A percentile compares a stretch with the other conserved stretches of the same genome.
These are phyloP conservation scores for Cerceris ruficornis DNA, from an alignment of 2,888 invertebrate genomes.

Conservation along the genomic window DNA sequence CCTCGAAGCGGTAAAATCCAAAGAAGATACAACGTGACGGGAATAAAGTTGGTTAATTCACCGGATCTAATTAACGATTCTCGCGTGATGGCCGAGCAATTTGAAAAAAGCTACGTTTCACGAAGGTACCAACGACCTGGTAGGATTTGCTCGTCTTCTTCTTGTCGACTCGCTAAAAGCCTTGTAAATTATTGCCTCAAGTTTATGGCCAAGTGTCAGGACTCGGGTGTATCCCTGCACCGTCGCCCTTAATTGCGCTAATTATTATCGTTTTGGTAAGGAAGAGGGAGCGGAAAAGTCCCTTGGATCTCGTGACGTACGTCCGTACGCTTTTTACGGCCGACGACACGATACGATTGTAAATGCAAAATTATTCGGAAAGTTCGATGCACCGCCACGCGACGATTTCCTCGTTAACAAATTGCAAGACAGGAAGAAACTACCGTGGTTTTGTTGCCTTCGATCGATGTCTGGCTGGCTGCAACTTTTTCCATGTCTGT, in stretches of 20 bases:
- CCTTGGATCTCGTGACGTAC: conserved; percentile 56
- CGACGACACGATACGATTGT: conserved; percentile 59
- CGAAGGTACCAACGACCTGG: conserved; percentile 24
- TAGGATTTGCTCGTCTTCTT: conserved; percentile 31
- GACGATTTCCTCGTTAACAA: conserved; percentile 39
- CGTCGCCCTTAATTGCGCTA: conserved; percentile 67
- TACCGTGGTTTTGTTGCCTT: not conserved
- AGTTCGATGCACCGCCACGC: conserved; percentile 35
- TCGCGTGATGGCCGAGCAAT: conserved; percentile 4
- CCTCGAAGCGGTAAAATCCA: not conserved
- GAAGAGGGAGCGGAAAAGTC: conserved; percentile 40
- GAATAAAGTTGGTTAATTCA: conserved; percentile 15
- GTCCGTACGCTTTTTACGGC: conserved; percentile 58
- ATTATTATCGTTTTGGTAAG: conserved; percentile 72
- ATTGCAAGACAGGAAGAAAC: not conserved
- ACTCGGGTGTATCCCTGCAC: conserved; percentile 45
- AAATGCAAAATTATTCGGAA: conserved; percentile 28
- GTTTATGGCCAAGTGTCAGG: conserved; percentile 57
- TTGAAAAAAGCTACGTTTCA: conserved; percentile 18
- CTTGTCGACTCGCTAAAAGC: conserved; percentile 59
- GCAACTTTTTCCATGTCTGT: too few species aligned
- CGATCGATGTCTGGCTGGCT: too few species aligned
- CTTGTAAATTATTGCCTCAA: conserved; percentile 66
- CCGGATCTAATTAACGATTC: conserved; percentile 33
- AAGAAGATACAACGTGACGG: not conserved